Conservation (phyloP, 2,113 vertebrate genomes). For the Axis porcinus region DNA sequence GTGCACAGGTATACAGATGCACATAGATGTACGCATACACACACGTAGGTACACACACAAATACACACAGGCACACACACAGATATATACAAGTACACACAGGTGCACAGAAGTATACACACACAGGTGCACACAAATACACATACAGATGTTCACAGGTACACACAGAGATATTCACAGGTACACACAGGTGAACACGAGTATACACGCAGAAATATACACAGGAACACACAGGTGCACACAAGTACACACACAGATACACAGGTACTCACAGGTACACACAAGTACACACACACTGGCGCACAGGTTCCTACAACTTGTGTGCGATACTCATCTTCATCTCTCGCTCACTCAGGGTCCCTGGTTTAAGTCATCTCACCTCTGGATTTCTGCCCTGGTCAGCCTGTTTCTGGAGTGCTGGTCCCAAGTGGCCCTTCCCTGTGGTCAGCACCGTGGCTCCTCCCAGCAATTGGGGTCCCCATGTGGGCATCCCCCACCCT, state of each 20-base stretch:
- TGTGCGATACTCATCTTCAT: not conserved
- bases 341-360: not conserved
- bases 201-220: too few species aligned
- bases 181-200: too few species aligned
- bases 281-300: not conserved
- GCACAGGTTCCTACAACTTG: not conserved
- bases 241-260: not conserved
- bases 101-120: too few species aligned
- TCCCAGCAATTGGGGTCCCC: fast-evolving
- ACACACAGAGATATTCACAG: too few species aligned
- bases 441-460: not conserved
- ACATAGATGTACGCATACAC: not conserved
- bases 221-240: not conserved
- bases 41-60: not conserved
- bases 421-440: not conserved
- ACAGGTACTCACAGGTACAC: not conserved
- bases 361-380: not conserved
- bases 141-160: not conserved
- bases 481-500: not conserved
- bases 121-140: not conserved
- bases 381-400: not conserved
- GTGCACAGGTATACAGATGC: not conserved
- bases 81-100: not conserved
- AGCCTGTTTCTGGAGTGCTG: not conserved
- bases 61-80: not conserved